Evolutionary conservation across 2,888 invertebrate genomes (phyloP), one percentile per base, ranked within the genome.

Genomic region (Seira ritae): DNA sequence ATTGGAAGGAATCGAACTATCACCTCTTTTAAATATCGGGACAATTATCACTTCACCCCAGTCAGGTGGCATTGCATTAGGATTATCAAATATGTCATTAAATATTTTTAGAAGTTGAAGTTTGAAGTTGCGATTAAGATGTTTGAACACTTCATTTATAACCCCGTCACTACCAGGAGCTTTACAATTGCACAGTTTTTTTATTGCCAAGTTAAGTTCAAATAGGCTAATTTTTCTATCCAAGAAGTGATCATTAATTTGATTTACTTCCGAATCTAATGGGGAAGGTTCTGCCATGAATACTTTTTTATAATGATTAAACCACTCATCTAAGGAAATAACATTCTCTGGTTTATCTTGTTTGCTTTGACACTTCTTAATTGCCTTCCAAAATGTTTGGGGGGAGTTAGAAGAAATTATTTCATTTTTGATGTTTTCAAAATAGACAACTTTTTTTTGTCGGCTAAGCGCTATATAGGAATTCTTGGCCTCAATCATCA

Each of bases 1-100:
- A 24, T 74, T 74, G 22, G 60, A 15, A 15, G 74, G 62, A 20
- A 12, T n/a, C 3, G 37, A 19, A 2, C 1, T 12, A 23, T 72
- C 55, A 10, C 72, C 72, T 50, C 50, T 72, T 72, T 72, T 72
- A 55, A 23, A 74, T 1, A 74, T 74, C 2, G 74, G 74, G 4
- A 65, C 60, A 12, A 74, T 74, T 10, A n/a, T 65, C 6, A 74
- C 22, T 74, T 74, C 37, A 6, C 22, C 19, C 65, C 23, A 24
- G 1, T 23, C 8, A 24, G 1, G 4, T 65, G 74, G 74, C 22
- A 60, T 65, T 1, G 6, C 2, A 10, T 22, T 22, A 17, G 66
- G 66, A 22, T 66, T 15, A 8, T 20, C 19, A 20, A 10, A 66
- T 10, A 66, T 22, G 12, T 19, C 8, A 66, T 66, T 66, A 66